Evolutionary conservation across 1,140 invertebrate genomes (phyloP), one percentile per base, ranked within the genome.

Genomic region (Marisa cornuarietis): DNA sequence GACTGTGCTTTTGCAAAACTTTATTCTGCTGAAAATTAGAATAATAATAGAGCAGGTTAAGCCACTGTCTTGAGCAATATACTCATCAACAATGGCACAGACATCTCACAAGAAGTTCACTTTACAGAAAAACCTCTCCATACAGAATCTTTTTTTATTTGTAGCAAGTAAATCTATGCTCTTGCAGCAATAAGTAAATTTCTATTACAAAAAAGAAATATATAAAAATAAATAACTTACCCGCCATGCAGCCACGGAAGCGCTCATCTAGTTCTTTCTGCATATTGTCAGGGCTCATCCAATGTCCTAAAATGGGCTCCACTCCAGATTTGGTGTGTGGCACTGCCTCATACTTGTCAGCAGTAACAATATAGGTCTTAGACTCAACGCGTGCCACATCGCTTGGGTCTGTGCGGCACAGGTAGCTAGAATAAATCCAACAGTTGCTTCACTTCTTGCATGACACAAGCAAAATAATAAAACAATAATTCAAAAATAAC

Each of bases 381-480:
- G 96, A 96, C 91, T 99, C 98, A 0, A 99, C 98, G 58, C 98
- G 93, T 0, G 98, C 98, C 7, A 99, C 98, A 92, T 99, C 98
- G 0, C 95, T 95, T 3, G 98, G 98, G 92, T 99, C 98, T 5
- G 98, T 99, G 85, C 95, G 93, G 13, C 97, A 96, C 82, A 99
- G 92, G 95, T 95, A 99, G 88, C 96, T 97, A 66, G 16, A 81
- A 76, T 26, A 51, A 58, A 54, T 22, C 13, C 24, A 58, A 1
- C 51, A 10, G 11, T 8, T 51, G 22, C 13, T 24, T 61, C 24
- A 79, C 13, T 26, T 13, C 31, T 68, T 24, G 66, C 22, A 26
- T 24, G 22, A 22, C 66, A 68, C n/a, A 42, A 24, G 18, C 18
- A 31, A n/a, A 24, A 9, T 71, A 51, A 51, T 8, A 42, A 31